These are phyloP conservation scores for Dinocampus coccinellae DNA, from an alignment of 2,888 invertebrate species.

Conservation along the genomic window DNA sequence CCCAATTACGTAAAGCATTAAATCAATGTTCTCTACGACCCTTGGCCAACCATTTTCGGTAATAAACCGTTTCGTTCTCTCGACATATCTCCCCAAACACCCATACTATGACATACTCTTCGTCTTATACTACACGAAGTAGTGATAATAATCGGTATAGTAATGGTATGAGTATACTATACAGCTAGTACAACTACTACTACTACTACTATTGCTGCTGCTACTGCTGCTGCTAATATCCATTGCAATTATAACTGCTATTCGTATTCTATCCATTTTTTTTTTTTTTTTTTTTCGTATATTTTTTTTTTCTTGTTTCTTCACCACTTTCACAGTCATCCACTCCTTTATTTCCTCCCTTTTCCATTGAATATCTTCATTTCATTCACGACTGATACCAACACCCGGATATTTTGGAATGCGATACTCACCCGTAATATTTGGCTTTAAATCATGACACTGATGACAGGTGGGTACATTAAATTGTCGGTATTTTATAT, in stretches of 20 bases:
- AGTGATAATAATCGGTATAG: no score
- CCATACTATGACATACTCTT: constrained; percentile 11
- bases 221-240: no score
- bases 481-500: background rate
- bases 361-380: no score
- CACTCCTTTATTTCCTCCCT: no score
- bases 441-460: constrained; percentile 70
- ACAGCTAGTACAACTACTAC: no score
- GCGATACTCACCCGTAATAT: constrained; percentile 67
- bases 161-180: no score
- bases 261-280: background rate
- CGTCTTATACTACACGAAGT: background rate
- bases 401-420: constrained; percentile 54
- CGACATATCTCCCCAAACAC: constrained; percentile 53
- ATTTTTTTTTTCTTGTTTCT: constrained; percentile 29
- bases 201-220: background rate
- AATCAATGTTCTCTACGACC: constrained; percentile 67
- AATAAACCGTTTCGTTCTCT: constrained; percentile 65
- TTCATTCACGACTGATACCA: background rate
- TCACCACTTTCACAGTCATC: background rate
- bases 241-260: no score
- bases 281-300: background rate
- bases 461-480: constrained; percentile 60
- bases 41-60: constrained; percentile 53
- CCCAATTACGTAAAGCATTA: constrained; percentile 69